Conservation (phyloP, 2,888 invertebrate genomes). For the Atherix ibis region DNA sequence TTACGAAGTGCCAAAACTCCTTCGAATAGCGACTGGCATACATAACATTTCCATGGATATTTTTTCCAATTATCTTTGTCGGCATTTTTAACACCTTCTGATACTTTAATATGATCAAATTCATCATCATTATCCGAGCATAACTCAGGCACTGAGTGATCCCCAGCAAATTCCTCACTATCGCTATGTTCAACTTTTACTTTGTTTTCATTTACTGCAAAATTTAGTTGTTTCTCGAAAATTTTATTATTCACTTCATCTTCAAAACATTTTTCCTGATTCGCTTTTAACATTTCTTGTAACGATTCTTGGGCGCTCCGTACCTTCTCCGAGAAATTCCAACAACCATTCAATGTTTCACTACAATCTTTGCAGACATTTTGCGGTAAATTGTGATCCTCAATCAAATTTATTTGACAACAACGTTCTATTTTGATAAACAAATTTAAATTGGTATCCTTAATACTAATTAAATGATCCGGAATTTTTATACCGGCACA, state of each 20-base stretch:
- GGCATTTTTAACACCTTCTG: background rate
- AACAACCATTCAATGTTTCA: conserved; percentile 13
- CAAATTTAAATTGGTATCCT: conserved; percentile 14
- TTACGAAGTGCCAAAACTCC: conserved; percentile 6
- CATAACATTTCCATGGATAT: conserved; percentile 14
- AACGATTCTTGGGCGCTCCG: conserved; percentile 20
- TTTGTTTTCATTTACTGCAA: background rate
- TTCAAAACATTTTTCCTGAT: conserved; percentile 1
- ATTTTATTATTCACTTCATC: background rate
- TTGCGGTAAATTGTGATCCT: conserved; percentile 16
- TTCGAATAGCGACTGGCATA: conserved; percentile 6
- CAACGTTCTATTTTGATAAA: conserved; percentile 16
- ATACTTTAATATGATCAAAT: background rate
- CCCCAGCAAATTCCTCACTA: conserved; percentile 1
- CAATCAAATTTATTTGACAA: conserved; percentile 15
- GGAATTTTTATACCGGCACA: conserved; percentile 20
- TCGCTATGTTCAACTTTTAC: background rate
- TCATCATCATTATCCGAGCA: too few species aligned
- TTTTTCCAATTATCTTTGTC: conserved; percentile 11
- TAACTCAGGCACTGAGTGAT: too few species aligned
- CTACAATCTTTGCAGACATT: conserved; percentile 19
- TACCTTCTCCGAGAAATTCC: conserved; percentile 17
- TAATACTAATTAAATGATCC: conserved; percentile 12
- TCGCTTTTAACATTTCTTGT: conserved; percentile 9
- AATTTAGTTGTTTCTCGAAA: background rate